Evolutionary conservation across 2,797 vertebrate species (phyloP).

Genomic region (Fistularia tabacaria): DNA sequence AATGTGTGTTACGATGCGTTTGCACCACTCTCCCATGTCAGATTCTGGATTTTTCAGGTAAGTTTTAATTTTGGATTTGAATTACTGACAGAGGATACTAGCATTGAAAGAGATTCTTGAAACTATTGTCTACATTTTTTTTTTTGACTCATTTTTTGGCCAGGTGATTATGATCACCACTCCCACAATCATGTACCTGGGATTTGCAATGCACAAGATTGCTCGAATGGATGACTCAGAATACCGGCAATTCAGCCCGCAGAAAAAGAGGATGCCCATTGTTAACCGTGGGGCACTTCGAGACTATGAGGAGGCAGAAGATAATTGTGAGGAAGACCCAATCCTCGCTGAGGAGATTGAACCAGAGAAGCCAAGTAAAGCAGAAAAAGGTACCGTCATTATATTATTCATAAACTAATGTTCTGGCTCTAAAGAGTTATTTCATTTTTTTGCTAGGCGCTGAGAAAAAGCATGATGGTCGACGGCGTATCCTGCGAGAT

Average conservation of each 20-base stretch:
- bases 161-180: conserved; percentile 87
- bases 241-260: conserved; percentile 31
- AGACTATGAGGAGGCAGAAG: conserved; percentile 84
- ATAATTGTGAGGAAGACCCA: conserved; percentile 85
- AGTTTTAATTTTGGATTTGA: background rate
- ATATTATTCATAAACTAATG: background rate
- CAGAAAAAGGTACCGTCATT: conserved; percentile 34
- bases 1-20: conserved; percentile 89
- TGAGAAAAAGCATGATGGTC: conserved; percentile 77
- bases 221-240: conserved; percentile 67
- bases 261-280: conserved; percentile 67
- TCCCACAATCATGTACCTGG: conserved; percentile 87
- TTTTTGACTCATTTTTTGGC: too few species aligned
- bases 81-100: background rate
- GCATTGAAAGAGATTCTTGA: background rate
- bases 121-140: too few species aligned
- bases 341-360: conserved; percentile 86
- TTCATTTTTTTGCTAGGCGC: conserved; percentile 16
- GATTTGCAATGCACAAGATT: conserved; percentile 88
- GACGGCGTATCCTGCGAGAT: conserved; percentile 80
- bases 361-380: conserved; percentile 70
- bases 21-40: conserved; percentile 84
- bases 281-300: conserved; percentile 71
- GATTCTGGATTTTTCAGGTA: conserved; percentile 91
- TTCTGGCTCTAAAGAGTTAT: background rate